A percentile compares a stretch with the other conserved stretches of the same genome.
Evolutionary conservation across 2,113 vertebrate genomes (phyloP).

Genomic region (Australoheros scitulus): DNA sequence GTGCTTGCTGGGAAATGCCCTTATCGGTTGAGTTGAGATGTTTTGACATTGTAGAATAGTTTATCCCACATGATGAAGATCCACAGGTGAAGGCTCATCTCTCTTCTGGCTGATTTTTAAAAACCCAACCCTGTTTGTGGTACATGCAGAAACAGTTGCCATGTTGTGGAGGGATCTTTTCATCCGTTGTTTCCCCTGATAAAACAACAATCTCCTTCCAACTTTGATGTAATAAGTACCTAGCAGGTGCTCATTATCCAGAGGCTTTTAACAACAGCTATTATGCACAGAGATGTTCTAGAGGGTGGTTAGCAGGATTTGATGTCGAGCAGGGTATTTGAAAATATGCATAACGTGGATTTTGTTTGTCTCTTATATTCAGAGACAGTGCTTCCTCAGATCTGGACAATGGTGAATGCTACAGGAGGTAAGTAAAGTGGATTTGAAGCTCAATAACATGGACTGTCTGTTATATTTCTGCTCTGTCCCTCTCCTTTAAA

Average conservation of each 20-base stretch:
- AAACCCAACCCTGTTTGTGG: not conserved
- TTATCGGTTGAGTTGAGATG: not conserved
- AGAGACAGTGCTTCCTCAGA: slow-evolving; percentile 66
- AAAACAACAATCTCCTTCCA: slow-evolving; percentile 8
- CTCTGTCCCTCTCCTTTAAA: not conserved
- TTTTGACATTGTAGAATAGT: no score
- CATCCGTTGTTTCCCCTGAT: slow-evolving; percentile 28
- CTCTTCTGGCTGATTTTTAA: not conserved
- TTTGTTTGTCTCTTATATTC: slow-evolving; percentile 5
- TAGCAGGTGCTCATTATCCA: slow-evolving; percentile 55
- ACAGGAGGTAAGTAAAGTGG: slow-evolving; percentile 65
- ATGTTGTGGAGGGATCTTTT: slow-evolving; percentile 23
- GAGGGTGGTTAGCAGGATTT: slow-evolving; percentile 14
- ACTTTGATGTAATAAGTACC: slow-evolving; percentile 54
- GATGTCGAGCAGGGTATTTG: slow-evolving; percentile 13
- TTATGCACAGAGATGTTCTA: slow-evolving; percentile 30
- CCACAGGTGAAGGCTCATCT: not conserved
- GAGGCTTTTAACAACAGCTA: slow-evolving; percentile 40
- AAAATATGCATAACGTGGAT: not conserved
- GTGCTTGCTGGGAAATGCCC: not conserved
- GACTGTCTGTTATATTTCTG: not conserved
- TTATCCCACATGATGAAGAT: not conserved
- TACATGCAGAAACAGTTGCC: slow-evolving; percentile 9
- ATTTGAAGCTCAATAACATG: not conserved
- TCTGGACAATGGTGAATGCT: slow-evolving; percentile 61